phyloP scores from a whole-genome alignment of 23 tunicate species.

The Trididemnum miniatum region DNA sequence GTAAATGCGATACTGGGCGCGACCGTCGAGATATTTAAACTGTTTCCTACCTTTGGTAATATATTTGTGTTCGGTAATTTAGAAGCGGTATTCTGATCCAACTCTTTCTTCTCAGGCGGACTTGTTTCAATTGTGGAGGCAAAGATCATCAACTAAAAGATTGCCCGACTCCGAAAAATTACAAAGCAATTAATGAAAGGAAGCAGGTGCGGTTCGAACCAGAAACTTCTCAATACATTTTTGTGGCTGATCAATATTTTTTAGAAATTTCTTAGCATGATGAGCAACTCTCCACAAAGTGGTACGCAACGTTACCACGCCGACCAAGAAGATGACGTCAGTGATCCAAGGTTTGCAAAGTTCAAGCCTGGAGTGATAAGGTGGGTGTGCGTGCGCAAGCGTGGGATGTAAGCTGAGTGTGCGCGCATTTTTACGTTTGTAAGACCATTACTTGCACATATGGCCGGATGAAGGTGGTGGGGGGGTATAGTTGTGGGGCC shows the following conservation, averaged over 20 bases:
- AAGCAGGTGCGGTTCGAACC: conserved; percentile 28
- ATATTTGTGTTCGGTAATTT: too few species aligned
- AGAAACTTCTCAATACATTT: background rate
- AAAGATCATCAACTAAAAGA: conserved; percentile 88
- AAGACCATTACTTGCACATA: too few species aligned
- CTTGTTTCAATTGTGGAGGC: conserved; percentile 85
- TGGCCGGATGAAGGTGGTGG: too few species aligned
- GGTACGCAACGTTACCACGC: conserved; percentile 64
- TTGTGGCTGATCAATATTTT: background rate
- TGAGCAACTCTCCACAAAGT: conserved; percentile 50
- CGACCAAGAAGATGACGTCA: conserved; percentile 52
- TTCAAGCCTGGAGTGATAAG: conserved; percentile 77
- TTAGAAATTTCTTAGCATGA: conserved; percentile 46
- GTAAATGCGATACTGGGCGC: too few species aligned
- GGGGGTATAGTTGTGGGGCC: too few species aligned
- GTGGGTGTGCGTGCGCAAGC: too few species aligned
- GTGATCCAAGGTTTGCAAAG: conserved; percentile 38
- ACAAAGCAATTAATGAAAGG: conserved; percentile 47
- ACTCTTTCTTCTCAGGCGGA: conserved; percentile 4
- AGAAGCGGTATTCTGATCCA: background rate
- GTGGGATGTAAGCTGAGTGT: too few species aligned
- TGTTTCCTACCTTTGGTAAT: too few species aligned
- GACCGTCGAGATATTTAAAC: too few species aligned
- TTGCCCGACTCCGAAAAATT: conserved; percentile 61
- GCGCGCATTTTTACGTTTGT: too few species aligned